A percentile compares a stretch with the other conserved stretches of the same genome.
phyloP scores from a whole-genome alignment of 53 echinoderm and acorn worm species.

The Temnopleurus reevesii region DNA sequence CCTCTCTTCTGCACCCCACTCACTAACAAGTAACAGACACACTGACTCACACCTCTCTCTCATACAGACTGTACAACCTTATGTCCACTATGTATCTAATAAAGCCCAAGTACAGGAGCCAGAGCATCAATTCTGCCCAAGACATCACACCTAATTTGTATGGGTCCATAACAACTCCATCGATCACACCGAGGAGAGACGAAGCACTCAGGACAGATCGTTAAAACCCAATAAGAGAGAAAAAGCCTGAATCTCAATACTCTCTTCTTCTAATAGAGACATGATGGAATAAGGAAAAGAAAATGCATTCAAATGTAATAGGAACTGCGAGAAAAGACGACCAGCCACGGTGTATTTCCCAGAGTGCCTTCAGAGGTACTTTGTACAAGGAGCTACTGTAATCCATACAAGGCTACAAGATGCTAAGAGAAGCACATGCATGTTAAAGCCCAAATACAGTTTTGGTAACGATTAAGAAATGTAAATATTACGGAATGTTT shows the following conservation, averaged over 20 bases:
- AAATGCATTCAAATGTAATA: neutral
- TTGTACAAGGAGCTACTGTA: neutral
- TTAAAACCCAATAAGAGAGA: constrained; percentile 15
- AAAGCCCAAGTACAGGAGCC: neutral
- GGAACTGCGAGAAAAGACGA: neutral
- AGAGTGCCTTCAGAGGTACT: neutral
- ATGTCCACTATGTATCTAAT: neutral
- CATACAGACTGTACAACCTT: neutral
- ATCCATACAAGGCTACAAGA: neutral
- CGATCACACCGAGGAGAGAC: neutral
- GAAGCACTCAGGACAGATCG: constrained; percentile 18
- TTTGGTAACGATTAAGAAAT: too few species aligned
- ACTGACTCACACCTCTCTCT: too few species aligned
- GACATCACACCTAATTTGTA: constrained; percentile 40
- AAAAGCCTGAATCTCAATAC: neutral
- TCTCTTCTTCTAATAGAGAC: neutral
- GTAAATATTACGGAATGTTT: too few species aligned
- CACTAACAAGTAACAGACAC: too few species aligned
- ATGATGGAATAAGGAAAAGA: neutral
- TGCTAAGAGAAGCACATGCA: too few species aligned
- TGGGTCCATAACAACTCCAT: constrained; percentile 33
- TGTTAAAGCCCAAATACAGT: too few species aligned
- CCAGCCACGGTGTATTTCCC: neutral
- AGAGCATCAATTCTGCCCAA: neutral
- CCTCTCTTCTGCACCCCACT: neutral